phyloP scores from a whole-genome alignment of 2,797 vertebrate species.

The Chaetophractus vellerosus region DNA sequence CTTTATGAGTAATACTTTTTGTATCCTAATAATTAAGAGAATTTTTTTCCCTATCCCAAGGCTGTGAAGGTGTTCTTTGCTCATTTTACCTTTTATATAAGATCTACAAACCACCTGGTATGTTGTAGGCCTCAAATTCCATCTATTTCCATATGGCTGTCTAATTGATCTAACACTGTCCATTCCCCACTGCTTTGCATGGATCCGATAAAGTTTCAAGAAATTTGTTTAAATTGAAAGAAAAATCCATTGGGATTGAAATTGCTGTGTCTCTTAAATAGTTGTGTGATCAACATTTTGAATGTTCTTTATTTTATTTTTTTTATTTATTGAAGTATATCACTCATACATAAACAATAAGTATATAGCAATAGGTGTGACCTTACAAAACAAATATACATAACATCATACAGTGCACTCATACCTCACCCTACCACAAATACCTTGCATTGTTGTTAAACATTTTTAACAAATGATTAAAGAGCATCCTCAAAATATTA shows the following conservation, averaged over 20 bases:
- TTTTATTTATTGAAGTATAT: too few relatives aligned
- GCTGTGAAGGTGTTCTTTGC: neutral
- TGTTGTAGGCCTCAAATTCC: neutral
- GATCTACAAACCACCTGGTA: neutral
- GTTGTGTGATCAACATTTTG: neutral
- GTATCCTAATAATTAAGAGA: constrained; percentile 10
- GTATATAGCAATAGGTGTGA: too few relatives aligned
- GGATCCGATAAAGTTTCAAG: neutral
- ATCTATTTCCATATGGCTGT: neutral
- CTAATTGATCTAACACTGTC: neutral
- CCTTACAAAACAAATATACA: too few relatives aligned
- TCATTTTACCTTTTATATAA: neutral
- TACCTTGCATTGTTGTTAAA: too few relatives aligned
- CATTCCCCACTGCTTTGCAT: neutral
- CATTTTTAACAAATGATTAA: too few relatives aligned
- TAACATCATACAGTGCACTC: too few relatives aligned
- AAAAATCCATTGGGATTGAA: neutral
- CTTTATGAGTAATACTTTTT: neutral
- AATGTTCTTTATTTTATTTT: neutral
- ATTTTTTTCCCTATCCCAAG: neutral
- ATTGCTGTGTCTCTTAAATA: neutral
- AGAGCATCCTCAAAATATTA: too few relatives aligned
- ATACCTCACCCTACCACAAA: too few relatives aligned
- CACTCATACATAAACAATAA: too few relatives aligned
- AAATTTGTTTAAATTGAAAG: neutral